phyloP scores from a whole-genome alignment of 1,140 invertebrate genomes.

The Gryllus bimaculatus region DNA sequence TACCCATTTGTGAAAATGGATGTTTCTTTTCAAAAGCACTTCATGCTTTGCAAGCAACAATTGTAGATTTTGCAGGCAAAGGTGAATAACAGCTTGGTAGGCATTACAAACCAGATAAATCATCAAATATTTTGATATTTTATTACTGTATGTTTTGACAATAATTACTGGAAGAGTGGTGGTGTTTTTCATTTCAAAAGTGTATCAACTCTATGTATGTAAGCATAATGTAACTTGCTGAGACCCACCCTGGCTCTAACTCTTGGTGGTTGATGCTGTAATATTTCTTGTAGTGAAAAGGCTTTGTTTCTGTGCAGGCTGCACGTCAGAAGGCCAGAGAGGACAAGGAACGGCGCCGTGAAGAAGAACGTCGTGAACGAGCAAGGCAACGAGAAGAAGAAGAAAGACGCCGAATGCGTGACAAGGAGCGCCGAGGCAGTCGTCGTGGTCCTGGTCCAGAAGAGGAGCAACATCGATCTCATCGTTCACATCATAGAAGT shows the following conservation, averaged over 20 bases:
- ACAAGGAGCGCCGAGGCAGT: constrained; percentile 15
- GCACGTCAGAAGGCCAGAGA: constrained; percentile 19
- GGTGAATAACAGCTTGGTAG: background rate
- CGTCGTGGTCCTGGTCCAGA: background rate
- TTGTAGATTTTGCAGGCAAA: constrained; percentile 1
- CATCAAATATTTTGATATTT: too few species aligned
- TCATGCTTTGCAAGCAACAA: background rate
- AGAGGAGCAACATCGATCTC: constrained; percentile 7
- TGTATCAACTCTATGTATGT: too few species aligned
- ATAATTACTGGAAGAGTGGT: too few species aligned
- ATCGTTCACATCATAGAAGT: background rate
- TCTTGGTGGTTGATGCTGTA: too few species aligned
- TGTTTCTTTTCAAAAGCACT: background rate
- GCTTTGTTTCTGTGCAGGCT: constrained; percentile 3
- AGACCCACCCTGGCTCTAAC: too few species aligned
- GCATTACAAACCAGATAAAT: background rate
- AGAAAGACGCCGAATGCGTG: constrained; percentile 11
- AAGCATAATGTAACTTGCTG: too few species aligned
- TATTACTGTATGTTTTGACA: too few species aligned
- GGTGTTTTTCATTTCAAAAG: too few species aligned
- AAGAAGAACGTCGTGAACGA: constrained; percentile 19
- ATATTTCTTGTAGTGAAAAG: too few species aligned
- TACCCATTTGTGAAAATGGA: background rate
- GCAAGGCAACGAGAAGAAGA: constrained; percentile 17
- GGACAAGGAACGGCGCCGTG: constrained; percentile 18